Evolutionary conservation across 2,888 invertebrate species (phyloP).

Genomic region (Morpho achilles): DNA sequence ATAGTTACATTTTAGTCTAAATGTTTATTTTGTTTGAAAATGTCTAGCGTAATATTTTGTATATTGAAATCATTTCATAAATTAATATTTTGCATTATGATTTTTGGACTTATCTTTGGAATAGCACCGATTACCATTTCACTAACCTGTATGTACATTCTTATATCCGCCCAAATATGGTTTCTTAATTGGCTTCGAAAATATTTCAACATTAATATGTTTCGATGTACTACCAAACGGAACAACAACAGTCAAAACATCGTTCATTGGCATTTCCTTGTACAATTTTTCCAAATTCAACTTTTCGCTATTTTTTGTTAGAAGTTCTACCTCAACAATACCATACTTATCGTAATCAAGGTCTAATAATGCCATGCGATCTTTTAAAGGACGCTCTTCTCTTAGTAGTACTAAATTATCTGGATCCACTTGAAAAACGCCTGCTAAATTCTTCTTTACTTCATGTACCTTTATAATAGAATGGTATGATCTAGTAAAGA

Average conservation of each 20-base stretch:
- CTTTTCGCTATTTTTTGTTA: constrained; percentile 60
- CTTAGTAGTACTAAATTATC: constrained; percentile 71
- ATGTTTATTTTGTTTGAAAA: too few species aligned
- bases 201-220: constrained; percentile 71
- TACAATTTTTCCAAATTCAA: constrained; percentile 65
- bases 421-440: constrained; percentile 76
- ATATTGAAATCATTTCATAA: too few species aligned
- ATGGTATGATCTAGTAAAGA: constrained; percentile 76
- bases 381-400: constrained; percentile 58
- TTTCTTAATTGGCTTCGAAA: constrained; percentile 79
- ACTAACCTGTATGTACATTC: constrained; percentile 81
- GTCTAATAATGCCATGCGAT: constrained; percentile 62
- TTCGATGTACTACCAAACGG: constrained; percentile 58
- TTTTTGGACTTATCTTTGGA: too few species aligned
- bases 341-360: constrained; percentile 72
- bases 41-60: too few species aligned
- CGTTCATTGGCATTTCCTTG: constrained; percentile 60
- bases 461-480: constrained; percentile 75
- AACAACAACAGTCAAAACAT: constrained; percentile 65
- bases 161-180: constrained; percentile 91
- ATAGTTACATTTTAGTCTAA: too few species aligned
- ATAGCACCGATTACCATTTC: not conserved
- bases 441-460: constrained; percentile 80
- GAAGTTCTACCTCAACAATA: constrained; percentile 63
- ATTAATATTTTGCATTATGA: too few species aligned